phyloP scores from a whole-genome alignment of 1,140 invertebrate species.

The Branchinecta lynchi region DNA sequence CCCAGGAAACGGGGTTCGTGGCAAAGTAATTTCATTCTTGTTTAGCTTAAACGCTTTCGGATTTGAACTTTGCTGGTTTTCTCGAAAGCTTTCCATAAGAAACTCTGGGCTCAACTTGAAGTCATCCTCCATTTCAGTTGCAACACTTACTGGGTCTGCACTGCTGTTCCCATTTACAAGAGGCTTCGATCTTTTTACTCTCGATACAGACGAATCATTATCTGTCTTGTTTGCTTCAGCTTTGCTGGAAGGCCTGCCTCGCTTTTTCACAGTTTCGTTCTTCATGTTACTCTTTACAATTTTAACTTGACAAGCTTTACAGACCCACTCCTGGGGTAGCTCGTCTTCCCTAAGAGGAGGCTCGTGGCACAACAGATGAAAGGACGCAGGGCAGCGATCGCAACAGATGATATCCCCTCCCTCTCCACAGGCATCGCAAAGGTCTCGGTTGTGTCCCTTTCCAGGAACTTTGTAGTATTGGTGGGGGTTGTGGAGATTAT shows the following conservation, averaged over 20 bases:
- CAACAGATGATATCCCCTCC: conserved; percentile 90
- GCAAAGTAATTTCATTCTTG: conserved; percentile 20
- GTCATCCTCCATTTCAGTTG: conserved; percentile 18
- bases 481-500: conserved; percentile 31
- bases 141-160: not conserved
- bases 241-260: conserved; percentile 11
- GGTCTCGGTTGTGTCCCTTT: conserved; percentile 79
- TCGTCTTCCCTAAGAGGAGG: conserved; percentile 28
- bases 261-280: not conserved
- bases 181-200: not conserved
- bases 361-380: conserved; percentile 87
- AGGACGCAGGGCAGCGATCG: conserved; percentile 82
- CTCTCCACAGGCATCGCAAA: conserved; percentile 79
- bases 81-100: conserved; percentile 21
- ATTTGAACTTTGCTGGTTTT: conserved; percentile 6
- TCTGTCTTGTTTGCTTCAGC: conserved; percentile 21
- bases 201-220: conserved; percentile 15
- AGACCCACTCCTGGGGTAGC: conserved; percentile 4
- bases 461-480: conserved; percentile 70
- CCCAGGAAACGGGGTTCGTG: conserved; percentile 20
- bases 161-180: conserved; percentile 7
- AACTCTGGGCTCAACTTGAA: conserved; percentile 21
- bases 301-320: not conserved
- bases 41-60: conserved; percentile 16
- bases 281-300: no score